Conservation (phyloP, 2,888 invertebrate genomes). For the Colletes collaris region DNA sequence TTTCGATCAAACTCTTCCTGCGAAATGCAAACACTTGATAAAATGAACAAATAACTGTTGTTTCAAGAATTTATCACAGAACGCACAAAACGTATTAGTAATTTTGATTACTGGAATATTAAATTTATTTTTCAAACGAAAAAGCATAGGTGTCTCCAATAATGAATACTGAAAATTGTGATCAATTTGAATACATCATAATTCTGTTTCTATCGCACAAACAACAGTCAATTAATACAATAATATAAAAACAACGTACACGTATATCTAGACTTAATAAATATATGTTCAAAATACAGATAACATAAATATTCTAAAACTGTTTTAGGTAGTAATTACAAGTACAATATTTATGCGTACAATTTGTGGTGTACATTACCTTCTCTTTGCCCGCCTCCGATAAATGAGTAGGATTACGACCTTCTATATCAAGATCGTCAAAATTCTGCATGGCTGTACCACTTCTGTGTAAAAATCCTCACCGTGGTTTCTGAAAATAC, state of each 20-base stretch:
- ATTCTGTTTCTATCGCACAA: background rate
- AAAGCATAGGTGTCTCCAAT: background rate
- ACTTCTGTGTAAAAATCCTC: constrained; percentile 41
- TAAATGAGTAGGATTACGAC: constrained; percentile 80
- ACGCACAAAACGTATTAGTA: background rate
- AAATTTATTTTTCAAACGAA: background rate
- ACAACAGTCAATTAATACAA: background rate
- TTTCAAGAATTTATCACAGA: constrained; percentile 15
- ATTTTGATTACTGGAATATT: background rate
- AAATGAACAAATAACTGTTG: constrained; percentile 18
- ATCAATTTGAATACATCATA: background rate
- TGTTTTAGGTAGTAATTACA: background rate
- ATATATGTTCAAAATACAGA: constrained; percentile 10
- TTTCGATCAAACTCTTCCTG: constrained; percentile 82
- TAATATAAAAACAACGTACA: background rate
- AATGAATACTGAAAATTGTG: background rate
- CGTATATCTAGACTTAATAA: constrained; percentile 3
- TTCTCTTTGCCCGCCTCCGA: constrained; percentile 81
- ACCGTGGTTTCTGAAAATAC: constrained; percentile 63
- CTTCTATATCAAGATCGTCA: constrained; percentile 82
- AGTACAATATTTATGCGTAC: background rate
- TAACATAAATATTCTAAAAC: background rate
- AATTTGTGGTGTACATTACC: constrained; percentile 72
- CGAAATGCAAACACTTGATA: constrained; percentile 62
- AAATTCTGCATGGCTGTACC: constrained; percentile 79